A percentile compares a stretch with the other conserved stretches of the same genome.
Evolutionary conservation across 2,113 vertebrate genomes (phyloP).

Genomic region (Brachypteracias leptosomus): DNA sequence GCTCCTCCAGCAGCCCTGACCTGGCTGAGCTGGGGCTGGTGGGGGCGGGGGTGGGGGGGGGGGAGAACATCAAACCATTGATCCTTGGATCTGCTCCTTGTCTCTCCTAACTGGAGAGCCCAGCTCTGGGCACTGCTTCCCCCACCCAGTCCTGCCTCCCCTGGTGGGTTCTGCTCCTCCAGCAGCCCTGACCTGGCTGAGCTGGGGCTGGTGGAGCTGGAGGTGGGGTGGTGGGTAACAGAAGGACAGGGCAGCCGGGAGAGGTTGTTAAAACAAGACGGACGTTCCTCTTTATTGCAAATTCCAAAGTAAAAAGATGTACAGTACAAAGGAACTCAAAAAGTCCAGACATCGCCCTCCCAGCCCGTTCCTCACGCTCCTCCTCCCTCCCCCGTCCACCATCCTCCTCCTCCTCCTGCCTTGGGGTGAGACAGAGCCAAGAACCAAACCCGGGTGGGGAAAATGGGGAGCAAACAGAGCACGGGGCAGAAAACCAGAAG

Average conservation of each 20-base stretch:
- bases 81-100: too few relatives aligned
- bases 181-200: rapidly evolving
- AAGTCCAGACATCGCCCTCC: slow-evolving; percentile 54
- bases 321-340: slow-evolving; percentile 77
- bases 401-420: background rate
- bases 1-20: rapidly evolving
- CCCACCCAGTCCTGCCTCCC: background rate
- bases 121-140: too few relatives aligned
- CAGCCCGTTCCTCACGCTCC: background rate
- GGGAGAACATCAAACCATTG: too few relatives aligned
- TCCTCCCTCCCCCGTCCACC: background rate
- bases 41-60: background rate
- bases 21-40: rapidly evolving
- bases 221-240: background rate
- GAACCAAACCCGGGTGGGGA: background rate
- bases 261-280: slow-evolving; percentile 73
- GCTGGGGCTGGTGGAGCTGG: background rate
- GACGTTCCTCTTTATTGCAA: slow-evolving; percentile 77
- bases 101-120: too few relatives aligned
- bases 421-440: background rate
- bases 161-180: background rate
- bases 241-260: slow-evolving; percentile 63
- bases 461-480: background rate
- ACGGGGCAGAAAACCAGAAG: background rate
- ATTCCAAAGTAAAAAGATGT: slow-evolving; percentile 80